These are phyloP conservation scores for Matsumurasca onukii DNA, from an alignment of 1,140 invertebrate genomes.

Conservation along the genomic window DNA sequence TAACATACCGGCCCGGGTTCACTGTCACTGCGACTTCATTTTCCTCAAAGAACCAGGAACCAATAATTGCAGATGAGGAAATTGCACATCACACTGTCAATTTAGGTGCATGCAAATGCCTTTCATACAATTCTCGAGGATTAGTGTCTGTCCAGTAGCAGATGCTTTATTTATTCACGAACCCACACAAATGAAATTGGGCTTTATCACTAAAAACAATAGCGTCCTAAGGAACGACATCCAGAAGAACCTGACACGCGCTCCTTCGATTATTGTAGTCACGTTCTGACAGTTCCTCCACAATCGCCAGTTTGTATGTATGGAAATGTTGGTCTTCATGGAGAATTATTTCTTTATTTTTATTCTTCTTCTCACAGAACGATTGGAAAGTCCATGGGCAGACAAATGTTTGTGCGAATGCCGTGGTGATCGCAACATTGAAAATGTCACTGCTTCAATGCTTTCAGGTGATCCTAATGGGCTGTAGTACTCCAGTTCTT, in stretches of 20 bases:
- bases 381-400: background rate
- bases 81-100: background rate
- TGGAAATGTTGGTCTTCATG: too few relatives aligned
- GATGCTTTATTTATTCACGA: background rate
- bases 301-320: background rate
- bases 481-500: background rate
- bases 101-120: background rate
- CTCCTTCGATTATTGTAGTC: background rate
- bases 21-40: too few relatives aligned
- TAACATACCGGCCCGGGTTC: background rate
- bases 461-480: too few relatives aligned
- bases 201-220: conserved; percentile 3
- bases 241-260: background rate
- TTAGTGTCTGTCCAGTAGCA: background rate
- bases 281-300: conserved; percentile 1
- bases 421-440: conserved; percentile 1
- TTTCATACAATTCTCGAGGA: background rate
- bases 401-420: background rate
- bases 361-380: background rate
- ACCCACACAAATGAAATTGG: background rate
- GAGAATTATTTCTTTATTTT: too few relatives aligned
- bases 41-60: conserved; percentile 4
- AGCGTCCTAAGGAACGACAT: conserved; percentile 1
- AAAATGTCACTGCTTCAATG: background rate
- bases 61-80: conserved; percentile 5